Conservation (phyloP, 2,888 invertebrate genomes). For the Nomada lathburiana region DNA sequence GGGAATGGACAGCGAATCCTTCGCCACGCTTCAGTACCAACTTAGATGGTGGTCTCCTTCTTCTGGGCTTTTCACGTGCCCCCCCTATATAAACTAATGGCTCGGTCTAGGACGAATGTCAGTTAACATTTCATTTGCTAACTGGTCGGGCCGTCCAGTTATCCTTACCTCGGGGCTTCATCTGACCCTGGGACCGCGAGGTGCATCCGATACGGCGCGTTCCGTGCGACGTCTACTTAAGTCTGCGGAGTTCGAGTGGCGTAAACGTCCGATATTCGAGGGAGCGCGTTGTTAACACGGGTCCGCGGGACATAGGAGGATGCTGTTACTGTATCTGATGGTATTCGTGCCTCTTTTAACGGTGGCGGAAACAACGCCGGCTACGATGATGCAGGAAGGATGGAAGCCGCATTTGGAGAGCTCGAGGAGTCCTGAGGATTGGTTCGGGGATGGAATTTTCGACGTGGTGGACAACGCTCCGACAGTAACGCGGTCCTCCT, state of each 20-base stretch:
- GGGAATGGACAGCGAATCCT: constrained; percentile 74
- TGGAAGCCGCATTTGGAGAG: constrained; percentile 35
- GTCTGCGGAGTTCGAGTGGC: too few species aligned
- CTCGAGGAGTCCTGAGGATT: constrained; percentile 56
- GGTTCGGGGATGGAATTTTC: constrained; percentile 72
- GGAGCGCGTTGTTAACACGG: too few species aligned
- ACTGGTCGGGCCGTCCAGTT: constrained; percentile 31
- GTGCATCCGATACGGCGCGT: neutral
- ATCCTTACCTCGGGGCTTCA: too few species aligned
- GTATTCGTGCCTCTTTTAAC: constrained; percentile 69
- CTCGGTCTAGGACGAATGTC: constrained; percentile 69
- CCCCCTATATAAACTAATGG: constrained; percentile 80
- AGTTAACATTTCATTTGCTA: constrained; percentile 77
- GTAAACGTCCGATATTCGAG: too few species aligned
- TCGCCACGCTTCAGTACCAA: constrained; percentile 83
- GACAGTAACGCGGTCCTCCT: constrained; percentile 49
- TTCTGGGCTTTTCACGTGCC: constrained; percentile 66
- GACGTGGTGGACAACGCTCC: constrained; percentile 69
- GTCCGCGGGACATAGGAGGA: constrained; percentile 58
- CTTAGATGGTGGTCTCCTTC: constrained; percentile 80
- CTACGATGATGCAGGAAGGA: constrained; percentile 39
- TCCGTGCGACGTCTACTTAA: too few species aligned
- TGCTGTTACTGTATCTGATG: constrained; percentile 70
- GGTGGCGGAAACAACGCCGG: constrained; percentile 61
- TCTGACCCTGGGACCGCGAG: neutral